Evolutionary conservation across 2,888 invertebrate species (phyloP).

Genomic region (Lasiommata megera): DNA sequence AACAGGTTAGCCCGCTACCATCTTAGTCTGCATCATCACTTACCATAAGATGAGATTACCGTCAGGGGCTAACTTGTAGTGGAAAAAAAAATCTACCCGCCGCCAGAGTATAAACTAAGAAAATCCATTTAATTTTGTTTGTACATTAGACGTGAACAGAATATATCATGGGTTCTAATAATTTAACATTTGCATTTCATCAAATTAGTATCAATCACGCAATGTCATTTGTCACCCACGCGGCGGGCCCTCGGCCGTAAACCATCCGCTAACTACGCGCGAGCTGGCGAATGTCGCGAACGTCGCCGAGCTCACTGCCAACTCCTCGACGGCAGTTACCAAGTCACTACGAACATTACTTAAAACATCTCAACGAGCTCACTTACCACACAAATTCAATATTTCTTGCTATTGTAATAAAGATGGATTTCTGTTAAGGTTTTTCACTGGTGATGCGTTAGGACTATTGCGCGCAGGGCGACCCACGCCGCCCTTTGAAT

Average conservation of each 20-base stretch:
- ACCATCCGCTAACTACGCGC: slow-evolving; percentile 11
- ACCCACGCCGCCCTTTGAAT: slow-evolving; percentile 45
- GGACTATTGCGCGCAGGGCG: slow-evolving; percentile 22
- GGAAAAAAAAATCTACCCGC: too few relatives aligned
- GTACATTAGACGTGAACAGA: too few relatives aligned
- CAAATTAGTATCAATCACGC: neutral
- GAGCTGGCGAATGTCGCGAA: slow-evolving; percentile 9
- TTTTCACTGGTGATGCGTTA: slow-evolving; percentile 10
- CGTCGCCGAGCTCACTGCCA: slow-evolving; percentile 9
- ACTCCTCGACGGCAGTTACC: slow-evolving; percentile 27
- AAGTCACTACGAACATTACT: slow-evolving; percentile 6
- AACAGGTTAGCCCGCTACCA: too few relatives aligned
- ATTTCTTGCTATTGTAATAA: slow-evolving; percentile 8
- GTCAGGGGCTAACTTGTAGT: too few relatives aligned
- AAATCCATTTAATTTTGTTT: too few relatives aligned
- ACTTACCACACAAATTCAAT: neutral
- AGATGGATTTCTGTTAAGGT: slow-evolving; percentile 11
- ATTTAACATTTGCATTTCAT: neutral
- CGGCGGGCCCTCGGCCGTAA: neutral
- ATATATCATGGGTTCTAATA: neutral
- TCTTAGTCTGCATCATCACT: too few relatives aligned
- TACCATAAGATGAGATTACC: too few relatives aligned
- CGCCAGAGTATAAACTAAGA: too few relatives aligned
- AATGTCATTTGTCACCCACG: slow-evolving; percentile 9
- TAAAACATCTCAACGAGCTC: neutral